phyloP scores from a whole-genome alignment of 2,113 vertebrate species.

The Tapirus terrestris region DNA sequence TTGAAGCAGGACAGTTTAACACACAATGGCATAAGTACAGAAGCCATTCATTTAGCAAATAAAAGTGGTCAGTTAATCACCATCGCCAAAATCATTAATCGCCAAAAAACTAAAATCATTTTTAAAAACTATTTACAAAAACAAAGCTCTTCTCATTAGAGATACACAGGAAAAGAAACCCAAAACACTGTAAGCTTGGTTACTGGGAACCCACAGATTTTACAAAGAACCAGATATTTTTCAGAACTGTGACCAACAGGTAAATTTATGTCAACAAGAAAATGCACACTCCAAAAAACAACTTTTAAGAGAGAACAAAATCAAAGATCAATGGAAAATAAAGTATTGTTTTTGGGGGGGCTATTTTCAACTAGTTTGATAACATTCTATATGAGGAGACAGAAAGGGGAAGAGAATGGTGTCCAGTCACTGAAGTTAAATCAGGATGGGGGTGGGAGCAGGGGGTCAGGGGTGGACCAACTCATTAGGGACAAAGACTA shows the following conservation, averaged over 20 bases:
- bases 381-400: not conserved
- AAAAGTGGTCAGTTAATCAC: not conserved
- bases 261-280: not conserved
- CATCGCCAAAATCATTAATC: not conserved
- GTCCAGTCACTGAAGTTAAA: not conserved
- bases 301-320: not conserved
- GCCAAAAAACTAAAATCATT: not conserved
- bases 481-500: not conserved
- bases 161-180: not conserved
- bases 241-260: not conserved
- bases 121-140: not conserved
- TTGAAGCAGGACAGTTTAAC: not conserved
- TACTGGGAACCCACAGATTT: not conserved
- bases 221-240: not conserved
- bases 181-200: not conserved
- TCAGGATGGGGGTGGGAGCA: not conserved
- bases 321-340: not conserved
- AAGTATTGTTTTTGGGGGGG: not conserved
- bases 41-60: not conserved
- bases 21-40: not conserved
- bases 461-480: not conserved
- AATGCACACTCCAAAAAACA: not conserved
- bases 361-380: not conserved
- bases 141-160: not conserved
- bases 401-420: not conserved